Evolutionary conservation across 2,113 vertebrate species (phyloP), one percentile per base, ranked within the genome.

Genomic region (Chloropsis cyanopogon): DNA sequence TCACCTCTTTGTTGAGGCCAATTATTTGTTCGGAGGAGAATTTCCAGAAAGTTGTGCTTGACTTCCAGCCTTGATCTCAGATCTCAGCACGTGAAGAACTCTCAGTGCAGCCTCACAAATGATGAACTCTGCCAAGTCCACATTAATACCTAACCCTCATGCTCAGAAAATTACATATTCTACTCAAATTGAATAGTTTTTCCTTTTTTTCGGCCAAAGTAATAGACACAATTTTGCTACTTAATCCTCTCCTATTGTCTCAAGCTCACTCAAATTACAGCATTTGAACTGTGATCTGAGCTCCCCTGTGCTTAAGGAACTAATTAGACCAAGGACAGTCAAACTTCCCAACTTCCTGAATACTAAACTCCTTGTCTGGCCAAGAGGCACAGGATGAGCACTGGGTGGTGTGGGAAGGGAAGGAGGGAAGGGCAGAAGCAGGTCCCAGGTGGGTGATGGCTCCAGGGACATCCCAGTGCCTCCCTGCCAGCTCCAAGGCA

Each of bases 301-400:
- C 84, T 95, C 82, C 89, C 87, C 75, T 76, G 82, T 81, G 94
- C 80, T 96, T 66, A 33, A 93, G 8, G 10, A 96, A 83, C 82
- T 88, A 66, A 94, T 94, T 88, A 96, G 82, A 92, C 46, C 79
- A 81, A 93, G 82, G 90, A 59, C 82, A 88, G 82, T 60, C n/a
- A 44, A 95, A 92, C 72, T 70, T 89, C 73, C 69, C 83, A 89
- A n/a, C 61, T 81, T 88, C 44, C 59, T 76, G 82, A 87, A 90
- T 53, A 61, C 20, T 47, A n/a, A 95, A 95, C 77, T 39, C 75
- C 50, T 24, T 3, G 2, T 33, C 64, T 66, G 63, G 79, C 85
- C 88, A 65, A 49, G 78, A 72, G 65, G 26, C 7, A 12, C 46
- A 6, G 82, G 87, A 79, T 0, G 4, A 76, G 56, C 39, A 8